phyloP scores from a whole-genome alignment of 2,888 invertebrate genomes.

The Diadegma fenestrale region DNA sequence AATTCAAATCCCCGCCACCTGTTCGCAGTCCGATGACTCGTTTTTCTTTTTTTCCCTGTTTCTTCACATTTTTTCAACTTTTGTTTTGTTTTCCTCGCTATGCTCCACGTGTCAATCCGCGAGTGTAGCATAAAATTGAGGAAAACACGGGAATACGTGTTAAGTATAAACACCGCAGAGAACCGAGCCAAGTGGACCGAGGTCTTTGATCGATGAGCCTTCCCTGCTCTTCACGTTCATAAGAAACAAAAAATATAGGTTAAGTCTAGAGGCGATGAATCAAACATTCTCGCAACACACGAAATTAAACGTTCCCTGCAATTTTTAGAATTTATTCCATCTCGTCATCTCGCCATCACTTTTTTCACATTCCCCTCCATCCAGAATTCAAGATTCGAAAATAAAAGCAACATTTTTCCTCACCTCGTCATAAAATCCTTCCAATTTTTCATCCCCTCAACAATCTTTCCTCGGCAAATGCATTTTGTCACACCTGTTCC shows the following conservation, averaged over 20 bases:
- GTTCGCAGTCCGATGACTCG: conserved; percentile 28
- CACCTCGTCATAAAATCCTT: neutral
- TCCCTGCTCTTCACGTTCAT: neutral
- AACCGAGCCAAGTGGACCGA: conserved; percentile 49
- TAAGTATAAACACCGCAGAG: conserved; percentile 31
- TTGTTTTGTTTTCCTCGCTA: neutral
- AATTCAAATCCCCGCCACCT: conserved; percentile 56
- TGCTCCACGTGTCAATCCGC: conserved; percentile 26
- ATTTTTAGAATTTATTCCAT: conserved; percentile 2
- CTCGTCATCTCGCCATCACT: neutral
- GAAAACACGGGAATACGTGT: conserved; percentile 12
- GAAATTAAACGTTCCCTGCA: neutral
- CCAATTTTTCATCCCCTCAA: neutral
- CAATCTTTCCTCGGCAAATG: neutral
- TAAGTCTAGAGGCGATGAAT: neutral
- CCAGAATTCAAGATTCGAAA: neutral
- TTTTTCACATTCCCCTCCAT: neutral
- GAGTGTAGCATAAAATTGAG: conserved; percentile 10
- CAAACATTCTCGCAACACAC: neutral
- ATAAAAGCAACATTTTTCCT: neutral
- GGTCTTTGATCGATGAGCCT: conserved; percentile 48
- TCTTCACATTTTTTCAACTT: conserved; percentile 13
- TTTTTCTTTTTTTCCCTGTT: conserved; percentile 21
- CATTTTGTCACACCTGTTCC: neutral
- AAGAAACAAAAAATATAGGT: neutral